Base-by-base conservation (phyloP, 2,888 invertebrate species). In the Pimpla rufipes region DNA sequence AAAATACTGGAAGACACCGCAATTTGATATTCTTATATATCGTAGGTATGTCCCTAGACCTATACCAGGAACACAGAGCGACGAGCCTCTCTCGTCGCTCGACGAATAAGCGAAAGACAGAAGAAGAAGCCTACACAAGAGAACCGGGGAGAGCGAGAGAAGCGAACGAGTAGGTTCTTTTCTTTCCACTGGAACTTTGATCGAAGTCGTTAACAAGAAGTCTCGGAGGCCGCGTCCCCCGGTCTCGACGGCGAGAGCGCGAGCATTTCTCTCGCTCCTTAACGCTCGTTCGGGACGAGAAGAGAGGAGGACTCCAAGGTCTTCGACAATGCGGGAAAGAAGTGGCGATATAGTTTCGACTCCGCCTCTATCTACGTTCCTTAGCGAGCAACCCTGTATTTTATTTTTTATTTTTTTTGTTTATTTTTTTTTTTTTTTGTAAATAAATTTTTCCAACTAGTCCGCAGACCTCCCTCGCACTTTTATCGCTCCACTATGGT, bases 261-360 rank as follows among this genome's bases (percentile, higher is more conserved):
- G 83, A 79, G 79, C 79, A 84, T 89, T 85, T 89, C 85, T 81
- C 81, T 68, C 29, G n/a, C 67, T 79, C 23, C 86, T 86, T n/a
- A n/a, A n/a, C 86, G 57, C 66, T 79, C 47, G n/a, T n/a, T 85
- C 84, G 84, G 83, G 73, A 45, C n/a, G 40, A 47, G 66, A 16
- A n/a, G 23, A 86, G 18, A n/a, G n/a, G n/a, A 47, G 42, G 42
- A 47, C 42, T 47, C n/a, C 59, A 73, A 73, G 73, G 73, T 71
- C 71, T 57, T 35, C 57, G 57, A 73, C 35, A 57, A 73, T 37
- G 59, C 23, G 16, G 73, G 59, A 59, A 59, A 59, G 73, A 73
- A 59, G 45, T 29, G 4, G 57, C 57, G 42, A 57, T 45, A 57
- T 18, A 71, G 29, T 40, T 40, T 23, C n/a, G 55, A 42, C 55